Base-by-base conservation (phyloP, 2,797 vertebrate genomes). In the Chaunax sp. region DNA sequence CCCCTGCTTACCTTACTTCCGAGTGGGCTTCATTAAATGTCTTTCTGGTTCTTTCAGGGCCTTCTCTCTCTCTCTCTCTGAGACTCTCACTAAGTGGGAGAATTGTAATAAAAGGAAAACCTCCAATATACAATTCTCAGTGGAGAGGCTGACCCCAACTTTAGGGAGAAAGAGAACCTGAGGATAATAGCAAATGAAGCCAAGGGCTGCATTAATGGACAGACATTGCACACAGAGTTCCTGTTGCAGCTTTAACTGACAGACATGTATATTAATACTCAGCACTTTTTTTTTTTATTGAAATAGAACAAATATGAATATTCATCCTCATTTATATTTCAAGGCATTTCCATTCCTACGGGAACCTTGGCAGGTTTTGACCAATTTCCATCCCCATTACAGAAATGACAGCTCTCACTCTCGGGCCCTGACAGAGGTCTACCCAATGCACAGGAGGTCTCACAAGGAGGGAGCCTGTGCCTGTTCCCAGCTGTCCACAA, bases 251-350 rank as follows among this genome's bases (percentile, higher is more conserved):
- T 95, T 94, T 93, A 83, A 95, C 94, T 94, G 95, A 96, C 94
- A 96, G 95, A 96, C 95, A 96, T 97, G 96, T 98, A 96, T 96
- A 97, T 98, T 97, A 96, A 99, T 96, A 97, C 95, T 97, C 96
- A 95, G 95, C 96, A 96, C 94, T 96, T 93, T 92, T 96, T 95
- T 25, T 55, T 95, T 95, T 77, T 81, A 83, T 84, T 62, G 61
- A 89, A 90, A 85, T 85, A 72, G 84, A 86, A 90, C 69, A 96
- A 97, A 97, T 97, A 99, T 99, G 97, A 99, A 99, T 99, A 99
- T 99, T 99, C 97, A 98, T 98, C 95, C 95, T 99, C 97, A 98
- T 98, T 98, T 97, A 97, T 98, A 97, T 98, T 99, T 98, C 96
- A 99, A 96, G 96, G 95, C 95, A 94, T 95, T 92, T 96, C 94